Conservation (phyloP, 2,113 vertebrate genomes). For the Sylvietta virens region DNA sequence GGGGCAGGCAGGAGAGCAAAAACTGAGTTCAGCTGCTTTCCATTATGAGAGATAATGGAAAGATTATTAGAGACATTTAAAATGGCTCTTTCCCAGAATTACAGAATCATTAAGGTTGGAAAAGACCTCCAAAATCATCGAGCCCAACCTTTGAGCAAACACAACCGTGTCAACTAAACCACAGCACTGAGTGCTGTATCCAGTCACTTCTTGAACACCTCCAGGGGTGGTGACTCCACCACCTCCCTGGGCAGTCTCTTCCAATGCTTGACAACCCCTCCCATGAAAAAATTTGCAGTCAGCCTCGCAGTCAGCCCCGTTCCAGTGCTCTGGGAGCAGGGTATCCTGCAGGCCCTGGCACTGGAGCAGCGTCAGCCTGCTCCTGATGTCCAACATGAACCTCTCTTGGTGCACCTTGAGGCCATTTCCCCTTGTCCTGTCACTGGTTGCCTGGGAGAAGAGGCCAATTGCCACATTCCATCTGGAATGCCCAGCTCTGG, state of each 20-base stretch:
- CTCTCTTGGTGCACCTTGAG: background rate
- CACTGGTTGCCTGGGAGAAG: background rate
- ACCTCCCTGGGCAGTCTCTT: background rate
- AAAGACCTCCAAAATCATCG: background rate
- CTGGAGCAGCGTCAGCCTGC: too few relatives aligned
- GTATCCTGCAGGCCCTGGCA: too few relatives aligned
- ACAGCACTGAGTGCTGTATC: background rate
- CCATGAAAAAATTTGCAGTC: background rate
- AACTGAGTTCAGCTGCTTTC: background rate
- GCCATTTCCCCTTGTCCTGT: background rate
- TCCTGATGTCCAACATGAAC: background rate
- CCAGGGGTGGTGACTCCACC: background rate
- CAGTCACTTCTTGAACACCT: background rate
- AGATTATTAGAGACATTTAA: background rate
- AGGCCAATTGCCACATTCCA: background rate
- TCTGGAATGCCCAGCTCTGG: background rate
- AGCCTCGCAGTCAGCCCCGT: too few relatives aligned
- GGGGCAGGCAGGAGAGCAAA: background rate
- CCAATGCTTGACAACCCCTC: background rate
- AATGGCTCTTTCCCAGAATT: background rate
- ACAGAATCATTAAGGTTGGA: background rate
- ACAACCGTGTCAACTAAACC: background rate
- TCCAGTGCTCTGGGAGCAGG: too few relatives aligned
- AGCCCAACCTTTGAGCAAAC: background rate
- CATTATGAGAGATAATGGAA: accelerated